Percentiles rank a stretch among this genome's conserved stretches.
Evolutionary conservation across 2,888 invertebrate genomes (phyloP).

Genomic region (Rapana venosa): DNA sequence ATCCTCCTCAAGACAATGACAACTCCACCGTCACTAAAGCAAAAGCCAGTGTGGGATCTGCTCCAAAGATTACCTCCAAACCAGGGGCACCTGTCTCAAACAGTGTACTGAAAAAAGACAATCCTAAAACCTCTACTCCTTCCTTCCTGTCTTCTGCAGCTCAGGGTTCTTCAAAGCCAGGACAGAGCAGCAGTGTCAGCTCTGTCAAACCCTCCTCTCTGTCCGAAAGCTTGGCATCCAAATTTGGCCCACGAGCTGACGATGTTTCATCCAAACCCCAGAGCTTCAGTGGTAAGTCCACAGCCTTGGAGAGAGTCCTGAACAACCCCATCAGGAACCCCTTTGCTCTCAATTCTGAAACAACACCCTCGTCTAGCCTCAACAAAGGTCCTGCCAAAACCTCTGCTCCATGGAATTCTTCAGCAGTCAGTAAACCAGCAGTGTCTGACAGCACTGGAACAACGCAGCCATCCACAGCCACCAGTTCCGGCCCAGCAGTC

Average conservation of each 20-base stretch:
- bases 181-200: background rate
- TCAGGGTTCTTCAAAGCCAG: background rate
- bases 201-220: background rate
- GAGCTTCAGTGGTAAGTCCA: background rate
- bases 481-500: background rate
- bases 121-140: background rate
- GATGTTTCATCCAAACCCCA: constrained; percentile 35
- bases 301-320: constrained; percentile 22
- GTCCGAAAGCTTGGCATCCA: background rate
- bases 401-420: background rate
- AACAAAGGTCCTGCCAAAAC: background rate
- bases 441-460: background rate
- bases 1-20: background rate
- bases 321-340: constrained; percentile 22
- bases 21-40: background rate
- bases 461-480: background rate
- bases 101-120: background rate
- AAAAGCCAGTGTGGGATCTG: background rate
- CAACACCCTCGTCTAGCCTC: background rate
- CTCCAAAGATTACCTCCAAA: constrained; percentile 24
- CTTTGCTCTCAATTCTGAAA: background rate
- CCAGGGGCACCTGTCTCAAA: background rate
- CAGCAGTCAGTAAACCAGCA: background rate
- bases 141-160: background rate
- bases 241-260: constrained; percentile 2